Evolutionary conservation across 2,888 invertebrate genomes (phyloP), one percentile per base, ranked within the genome.

Genomic region (Microctonus hyperodae): DNA sequence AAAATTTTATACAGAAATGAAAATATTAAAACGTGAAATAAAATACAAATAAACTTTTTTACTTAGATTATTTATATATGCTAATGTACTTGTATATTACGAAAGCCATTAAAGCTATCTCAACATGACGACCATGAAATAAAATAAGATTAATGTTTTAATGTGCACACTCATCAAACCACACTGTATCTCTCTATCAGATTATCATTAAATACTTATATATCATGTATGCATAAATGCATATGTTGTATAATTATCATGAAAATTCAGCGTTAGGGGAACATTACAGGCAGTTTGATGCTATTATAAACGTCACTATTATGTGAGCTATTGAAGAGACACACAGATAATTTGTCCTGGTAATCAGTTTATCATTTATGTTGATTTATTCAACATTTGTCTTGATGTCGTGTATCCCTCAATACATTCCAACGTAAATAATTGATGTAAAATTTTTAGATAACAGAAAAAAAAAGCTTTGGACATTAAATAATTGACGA

Each of bases 361-460:
- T 57, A 57, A 57, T 57, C 57, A 57, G 57, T 25, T 57, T 35
- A 57, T 57, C 22, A 35, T 31, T 33, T 20, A 3, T n/a, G 16
- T 57, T 57, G 4, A 57, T 57, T n/a, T 57, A 57, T 57, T 57
- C 57, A 57, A 22, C 33, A 10, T 10, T 22, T 10, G 16, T 16
- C 16, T 44, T 6, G 7, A 28, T n/a, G 13, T 16, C 44, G 16
- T 20, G 16, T 7, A 20, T 9, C 20, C 16, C 16, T n/a, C 16
- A 44, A 44, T 44, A n/a, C 16, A 44, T 44, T 6, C 0, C 9
- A 44, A 44, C 44, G 16, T n/a, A n/a, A 7, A 44, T 16, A 1
- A 16, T 44, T 6, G 6, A n/a, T n/a, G 4, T 5, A 3, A 1
- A 13, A n/a, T 37, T 3, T 13, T n/a, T 31, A 16, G 16, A 56